Evolutionary conservation across 1,140 invertebrate genomes (phyloP).

Genomic region (Aphidius gifuensis): DNA sequence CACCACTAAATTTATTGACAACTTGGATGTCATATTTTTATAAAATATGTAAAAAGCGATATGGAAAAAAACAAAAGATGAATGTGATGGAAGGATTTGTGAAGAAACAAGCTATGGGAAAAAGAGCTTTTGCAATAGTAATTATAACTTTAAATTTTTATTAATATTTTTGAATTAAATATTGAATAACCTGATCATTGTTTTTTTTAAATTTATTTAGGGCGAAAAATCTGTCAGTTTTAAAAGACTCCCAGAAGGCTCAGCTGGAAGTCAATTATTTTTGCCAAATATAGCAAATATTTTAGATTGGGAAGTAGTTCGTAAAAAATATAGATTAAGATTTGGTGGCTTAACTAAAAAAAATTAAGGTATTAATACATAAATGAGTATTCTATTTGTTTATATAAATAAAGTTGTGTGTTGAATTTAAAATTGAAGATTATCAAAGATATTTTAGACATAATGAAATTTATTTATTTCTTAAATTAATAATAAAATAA

Average conservation of each 20-base stretch:
- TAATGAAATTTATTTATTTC: constrained; percentile 4
- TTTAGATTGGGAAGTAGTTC: constrained; percentile 83
- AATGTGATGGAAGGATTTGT: constrained; percentile 39
- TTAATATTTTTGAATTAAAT: neutral
- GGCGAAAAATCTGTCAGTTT: constrained; percentile 34
- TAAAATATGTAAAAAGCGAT: constrained; percentile 47
- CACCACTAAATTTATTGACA: constrained; percentile 93
- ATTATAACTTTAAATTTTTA: neutral
- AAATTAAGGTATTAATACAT: constrained; percentile 37
- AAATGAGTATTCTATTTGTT: constrained; percentile 7
- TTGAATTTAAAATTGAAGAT: constrained; percentile 7
- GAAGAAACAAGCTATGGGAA: constrained; percentile 25
- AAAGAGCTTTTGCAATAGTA: constrained; percentile 36
- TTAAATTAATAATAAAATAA: constrained; percentile 3
- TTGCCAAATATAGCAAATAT: constrained; percentile 78
- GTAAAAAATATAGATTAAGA: constrained; percentile 78
- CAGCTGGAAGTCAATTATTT: constrained; percentile 74
- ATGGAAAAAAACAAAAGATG: constrained; percentile 28
- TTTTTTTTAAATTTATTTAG: constrained; percentile 18
- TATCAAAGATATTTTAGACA: neutral
- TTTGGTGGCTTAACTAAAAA: constrained; percentile 68
- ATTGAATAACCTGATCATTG: neutral
- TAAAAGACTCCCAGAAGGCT: constrained; percentile 62
- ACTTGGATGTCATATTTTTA: constrained; percentile 83
- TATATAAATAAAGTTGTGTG: neutral